Percentiles rank a stretch among this genome's conserved stretches.
Evolutionary conservation across 2,888 invertebrate genomes (phyloP).

Genomic region (Volucella bombylans): DNA sequence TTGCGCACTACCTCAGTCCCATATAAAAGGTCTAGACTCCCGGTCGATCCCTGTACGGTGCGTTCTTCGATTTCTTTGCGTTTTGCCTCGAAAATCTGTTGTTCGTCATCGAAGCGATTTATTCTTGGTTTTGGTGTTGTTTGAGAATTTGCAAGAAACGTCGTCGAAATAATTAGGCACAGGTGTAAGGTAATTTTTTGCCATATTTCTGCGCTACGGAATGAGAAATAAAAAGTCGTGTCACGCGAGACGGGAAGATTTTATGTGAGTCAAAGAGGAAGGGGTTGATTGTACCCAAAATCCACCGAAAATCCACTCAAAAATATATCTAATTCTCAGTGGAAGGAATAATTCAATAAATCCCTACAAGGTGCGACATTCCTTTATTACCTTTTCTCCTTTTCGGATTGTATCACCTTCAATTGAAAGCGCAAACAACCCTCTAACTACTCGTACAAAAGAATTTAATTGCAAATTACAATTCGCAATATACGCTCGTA

Average conservation of each 20-base stretch:
- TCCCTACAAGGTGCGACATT: no score
- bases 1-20: conserved; percentile 97
- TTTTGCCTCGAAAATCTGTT: conserved; percentile 88
- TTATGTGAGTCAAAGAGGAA: no score
- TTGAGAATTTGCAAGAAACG: conserved; percentile 88
- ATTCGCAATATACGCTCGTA: not conserved
- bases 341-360: no score
- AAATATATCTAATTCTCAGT: no score
- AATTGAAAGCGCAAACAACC: not conserved
- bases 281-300: no score
- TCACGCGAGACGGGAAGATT: no score
- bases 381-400: no score
- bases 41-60: conserved; percentile 90
- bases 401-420: not conserved
- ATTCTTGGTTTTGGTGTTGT: conserved; percentile 79
- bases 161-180: conserved; percentile 81
- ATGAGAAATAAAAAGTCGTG: no score
- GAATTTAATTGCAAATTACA: not conserved
- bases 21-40: conserved; percentile 90
- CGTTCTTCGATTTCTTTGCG: conserved; percentile 91
- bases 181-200: conserved; percentile 80
- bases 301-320: no score
- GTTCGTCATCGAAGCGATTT: conserved; percentile 84
- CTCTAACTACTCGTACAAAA: not conserved
- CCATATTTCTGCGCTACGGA: conserved; percentile 22